Evolutionary conservation across 1,140 invertebrate genomes (phyloP).

Genomic region (Andrena cerasifolii): DNA sequence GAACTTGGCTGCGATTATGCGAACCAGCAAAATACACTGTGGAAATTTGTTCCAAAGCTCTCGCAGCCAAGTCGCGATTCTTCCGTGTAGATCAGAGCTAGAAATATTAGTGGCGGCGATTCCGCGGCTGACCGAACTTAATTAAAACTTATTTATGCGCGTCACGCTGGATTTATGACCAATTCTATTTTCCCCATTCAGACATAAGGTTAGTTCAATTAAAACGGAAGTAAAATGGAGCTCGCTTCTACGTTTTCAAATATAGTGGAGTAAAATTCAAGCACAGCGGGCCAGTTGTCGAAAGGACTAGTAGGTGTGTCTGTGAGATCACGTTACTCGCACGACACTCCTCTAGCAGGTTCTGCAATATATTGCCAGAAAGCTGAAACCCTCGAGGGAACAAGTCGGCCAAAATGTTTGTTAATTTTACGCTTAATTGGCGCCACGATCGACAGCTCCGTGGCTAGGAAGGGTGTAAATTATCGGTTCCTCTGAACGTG

Average conservation of each 20-base stretch:
- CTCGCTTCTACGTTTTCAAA: background rate
- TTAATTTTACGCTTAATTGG: constrained; percentile 63
- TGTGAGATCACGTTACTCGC: constrained; percentile 49
- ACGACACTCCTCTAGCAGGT: constrained; percentile 35
- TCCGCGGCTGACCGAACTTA: background rate
- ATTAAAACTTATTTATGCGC: constrained; percentile 17
- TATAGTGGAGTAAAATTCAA: background rate
- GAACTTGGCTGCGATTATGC: constrained; percentile 46
- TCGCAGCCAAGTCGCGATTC: constrained; percentile 13
- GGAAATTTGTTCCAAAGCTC: constrained; percentile 43
- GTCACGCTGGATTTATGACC: constrained; percentile 3
- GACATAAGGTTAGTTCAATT: background rate
- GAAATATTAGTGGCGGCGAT: constrained; percentile 7
- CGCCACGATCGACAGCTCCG: constrained; percentile 19
- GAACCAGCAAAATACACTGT: constrained; percentile 28
- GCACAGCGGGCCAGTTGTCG: constrained; percentile 24
- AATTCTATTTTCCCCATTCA: background rate
- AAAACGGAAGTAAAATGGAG: background rate
- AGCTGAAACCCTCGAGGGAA: constrained; percentile 37
- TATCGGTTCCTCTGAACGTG: constrained; percentile 31
- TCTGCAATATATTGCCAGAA: constrained; percentile 41
- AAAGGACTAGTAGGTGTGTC: constrained; percentile 44
- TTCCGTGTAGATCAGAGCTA: constrained; percentile 16
- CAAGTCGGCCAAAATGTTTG: constrained; percentile 50
- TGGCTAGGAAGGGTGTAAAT: constrained; percentile 39